Evolutionary conservation across 2,888 invertebrate genomes (phyloP), one percentile per base, ranked within the genome.

Genomic region (Tetragonula carbonaria): DNA sequence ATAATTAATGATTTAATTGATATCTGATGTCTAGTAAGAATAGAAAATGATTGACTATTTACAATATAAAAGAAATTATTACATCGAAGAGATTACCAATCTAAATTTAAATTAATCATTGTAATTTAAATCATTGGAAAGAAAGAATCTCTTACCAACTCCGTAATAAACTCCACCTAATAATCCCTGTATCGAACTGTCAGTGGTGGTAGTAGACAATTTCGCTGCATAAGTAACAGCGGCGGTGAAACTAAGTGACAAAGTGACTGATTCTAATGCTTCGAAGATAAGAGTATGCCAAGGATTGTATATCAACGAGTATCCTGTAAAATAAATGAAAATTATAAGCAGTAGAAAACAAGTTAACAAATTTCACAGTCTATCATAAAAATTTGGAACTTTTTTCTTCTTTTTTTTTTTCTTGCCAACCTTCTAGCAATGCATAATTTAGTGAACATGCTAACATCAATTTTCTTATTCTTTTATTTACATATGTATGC

Each of bases 141-240:
- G 18, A 66, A n/a, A 38, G 21, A 6, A 18, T 55, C n/a, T 2
- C 95, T 93, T 93, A 97, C 97, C 97, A 80, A 97, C 97, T 89
- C 97, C 97, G 92, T 97, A 97, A 92, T 97, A 97, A n/a, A 97
- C 94, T 28, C 97, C 97, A n/a, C 97, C 97, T 18, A 97, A 95
- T 86, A 97, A 95, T 21, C 97, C 97, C 93, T 97, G 97, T 87
- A 97, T 96, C 21, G 97, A 97, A 14, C 97, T 96, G 90, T 97
- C 97, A 0, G 97, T 97, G 63, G 97, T 96, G 72, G 96, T 96
- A 4, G 97, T 96, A 2, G 97, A 97, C 13, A 97, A 95, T 78
- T 96, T 96, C 1, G 97, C 97, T 0, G 97, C 97, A 92, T 97
- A 97, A 72, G 97, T 97, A 55, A 97, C 97, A 33, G 97, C 97